Evolutionary conservation across 2,797 vertebrate genomes (phyloP).

Genomic region (Pogonophryne albipinna): DNA sequence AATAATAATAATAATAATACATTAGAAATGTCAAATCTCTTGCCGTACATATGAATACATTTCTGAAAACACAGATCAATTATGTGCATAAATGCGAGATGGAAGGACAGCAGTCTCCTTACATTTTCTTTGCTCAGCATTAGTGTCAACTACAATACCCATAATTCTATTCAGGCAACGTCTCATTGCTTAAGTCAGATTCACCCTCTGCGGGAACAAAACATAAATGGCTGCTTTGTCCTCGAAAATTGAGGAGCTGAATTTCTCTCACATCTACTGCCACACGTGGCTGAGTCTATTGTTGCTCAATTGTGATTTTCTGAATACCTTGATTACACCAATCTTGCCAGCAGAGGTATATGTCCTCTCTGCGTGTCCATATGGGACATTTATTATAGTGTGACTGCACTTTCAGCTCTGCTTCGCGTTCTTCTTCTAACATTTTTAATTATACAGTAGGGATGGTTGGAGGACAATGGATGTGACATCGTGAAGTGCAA

Average conservation of each 20-base stretch:
- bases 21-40: background rate
- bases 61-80: slow-evolving; percentile 1
- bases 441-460: slow-evolving; percentile 44
- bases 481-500: slow-evolving; percentile 38
- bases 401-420: slow-evolving; percentile 34
- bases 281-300: slow-evolving; percentile 76
- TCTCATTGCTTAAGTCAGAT: slow-evolving; percentile 60
- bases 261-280: slow-evolving; percentile 69
- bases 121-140: slow-evolving; percentile 35
- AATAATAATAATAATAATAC: background rate
- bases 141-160: slow-evolving; percentile 60
- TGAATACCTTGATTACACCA: slow-evolving; percentile 75
- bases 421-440: slow-evolving; percentile 42
- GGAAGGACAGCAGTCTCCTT: slow-evolving; percentile 8
- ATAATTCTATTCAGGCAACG: slow-evolving; percentile 62
- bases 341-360: slow-evolving; percentile 65
- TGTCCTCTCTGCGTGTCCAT: slow-evolving; percentile 62
- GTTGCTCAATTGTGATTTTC: slow-evolving; percentile 72
- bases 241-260: slow-evolving; percentile 73
- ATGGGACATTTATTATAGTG: slow-evolving; percentile 62
- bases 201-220: slow-evolving; percentile 58
- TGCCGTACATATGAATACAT: background rate
- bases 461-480: slow-evolving; percentile 37
- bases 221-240: slow-evolving; percentile 76
- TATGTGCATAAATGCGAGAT: background rate